These are phyloP conservation scores for Pterobdella sp. DNA, from an alignment of 2,888 invertebrate genomes.

Conservation along the genomic window DNA sequence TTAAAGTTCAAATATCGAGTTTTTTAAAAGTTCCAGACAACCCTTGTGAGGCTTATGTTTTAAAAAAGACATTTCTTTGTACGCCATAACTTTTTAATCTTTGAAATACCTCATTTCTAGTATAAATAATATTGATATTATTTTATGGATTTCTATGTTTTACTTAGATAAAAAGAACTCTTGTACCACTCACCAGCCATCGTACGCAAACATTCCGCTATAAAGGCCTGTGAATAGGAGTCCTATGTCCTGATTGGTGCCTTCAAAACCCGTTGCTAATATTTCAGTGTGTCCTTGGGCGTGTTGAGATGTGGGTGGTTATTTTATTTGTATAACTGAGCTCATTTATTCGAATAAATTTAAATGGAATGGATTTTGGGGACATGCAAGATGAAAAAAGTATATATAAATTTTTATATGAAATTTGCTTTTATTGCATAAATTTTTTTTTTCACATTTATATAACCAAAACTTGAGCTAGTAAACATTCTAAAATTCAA, in stretches of 20 bases:
- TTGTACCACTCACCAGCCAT: conserved; percentile 52
- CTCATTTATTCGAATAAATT: too few species aligned
- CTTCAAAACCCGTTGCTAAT: conserved; percentile 50
- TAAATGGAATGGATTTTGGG: too few species aligned
- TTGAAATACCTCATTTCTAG: not conserved
- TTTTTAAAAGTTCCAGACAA: too few species aligned
- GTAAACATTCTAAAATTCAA: too few species aligned
- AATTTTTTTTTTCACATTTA: too few species aligned
- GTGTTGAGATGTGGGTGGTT: not conserved
- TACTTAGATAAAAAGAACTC: not conserved
- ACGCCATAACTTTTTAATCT: not conserved
- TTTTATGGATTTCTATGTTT: not conserved
- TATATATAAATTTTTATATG: too few species aligned
- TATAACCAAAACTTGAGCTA: too few species aligned
- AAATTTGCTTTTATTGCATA: too few species aligned
- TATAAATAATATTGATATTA: not conserved
- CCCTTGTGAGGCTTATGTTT: not conserved
- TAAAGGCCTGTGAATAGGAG: conserved; percentile 88
- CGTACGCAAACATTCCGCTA: conserved; percentile 89
- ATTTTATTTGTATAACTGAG: too few species aligned
- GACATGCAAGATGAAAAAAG: too few species aligned
- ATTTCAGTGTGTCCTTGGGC: conserved; percentile 25
- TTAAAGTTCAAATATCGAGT: too few species aligned
- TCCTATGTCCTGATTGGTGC: conserved; percentile 65
- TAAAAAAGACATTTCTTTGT: not conserved